Base-by-base conservation (phyloP, 2,888 invertebrate species). In the Meandrusa payeni region DNA sequence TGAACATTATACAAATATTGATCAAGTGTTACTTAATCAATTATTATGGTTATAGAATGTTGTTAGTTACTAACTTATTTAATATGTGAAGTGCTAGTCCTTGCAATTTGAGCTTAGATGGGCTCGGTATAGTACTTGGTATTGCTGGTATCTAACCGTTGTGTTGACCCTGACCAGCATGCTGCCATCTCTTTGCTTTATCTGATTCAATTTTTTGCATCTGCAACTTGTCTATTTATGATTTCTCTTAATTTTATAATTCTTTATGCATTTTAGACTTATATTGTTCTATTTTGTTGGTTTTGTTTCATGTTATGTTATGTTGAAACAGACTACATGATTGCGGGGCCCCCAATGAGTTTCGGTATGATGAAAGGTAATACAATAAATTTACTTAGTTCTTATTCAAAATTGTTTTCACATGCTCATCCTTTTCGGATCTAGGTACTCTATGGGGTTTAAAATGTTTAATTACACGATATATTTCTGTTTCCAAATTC, bases 351-450 rank as follows among this genome's bases (percentile, higher is more conserved):
- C 88, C 93, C 93, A 87, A 91, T 93, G 91, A 93, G 93, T 90
- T 94, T 93, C 93, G 93, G 93, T 93, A 93, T 94, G 89, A 91
- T 94, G 89, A 94, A 93, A 94, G 94, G 94, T 94, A 93, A 93
- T 88, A 70, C 72, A 67, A 75, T 68, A 67, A 73, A 74, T 67
- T 67, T 69, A 70, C 63, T 64, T 66, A 57, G 57, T 55, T 64
- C 61, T 59, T 60, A 62, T 79, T 76, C 77, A 69, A 87, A 85
- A 80, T 82, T 61, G 17, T 63, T 62, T 62, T 69, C 68, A 67
- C 72, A 69, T 67, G 59, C 70, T 75, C 78, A 79, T 72, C 69
- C 70, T 64, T 70, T 69, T 75, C 62, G 78, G 79, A 73, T 63
- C 48, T 77, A 82, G 83, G 83, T 76, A 64, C 61, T 78, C 69